Evolutionary conservation across 2,113 vertebrate genomes (phyloP).

Genomic region (Lasiurus borealis): DNA sequence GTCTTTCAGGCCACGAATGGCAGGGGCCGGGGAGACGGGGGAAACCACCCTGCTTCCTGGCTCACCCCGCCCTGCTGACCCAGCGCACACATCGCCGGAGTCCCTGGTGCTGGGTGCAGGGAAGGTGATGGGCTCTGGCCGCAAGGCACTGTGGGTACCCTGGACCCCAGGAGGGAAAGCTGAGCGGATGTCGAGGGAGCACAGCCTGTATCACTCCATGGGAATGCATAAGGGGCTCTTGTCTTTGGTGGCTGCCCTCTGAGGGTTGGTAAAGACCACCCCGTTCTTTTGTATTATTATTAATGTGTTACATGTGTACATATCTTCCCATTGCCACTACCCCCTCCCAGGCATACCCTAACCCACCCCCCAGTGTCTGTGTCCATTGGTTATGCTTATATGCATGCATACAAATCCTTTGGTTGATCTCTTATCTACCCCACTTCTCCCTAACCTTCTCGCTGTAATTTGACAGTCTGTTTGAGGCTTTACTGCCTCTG

Average conservation of each 20-base stretch:
- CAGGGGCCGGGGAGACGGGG: slow-evolving; percentile 19
- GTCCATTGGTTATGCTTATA: too few species aligned
- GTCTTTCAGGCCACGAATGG: slow-evolving; percentile 16
- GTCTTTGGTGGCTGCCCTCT: background rate
- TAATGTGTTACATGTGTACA: too few species aligned
- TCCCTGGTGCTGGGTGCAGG: background rate
- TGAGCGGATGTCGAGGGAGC: rapidly evolving
- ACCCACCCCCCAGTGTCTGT: too few species aligned
- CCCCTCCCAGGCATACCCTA: too few species aligned
- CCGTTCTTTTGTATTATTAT: background rate
- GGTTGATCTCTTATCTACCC: too few species aligned
- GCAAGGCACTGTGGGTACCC: background rate
- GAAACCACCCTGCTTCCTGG: rapidly evolving
- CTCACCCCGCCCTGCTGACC: background rate
- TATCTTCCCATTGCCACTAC: too few species aligned
- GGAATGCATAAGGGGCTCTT: background rate
- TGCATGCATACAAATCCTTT: too few species aligned
- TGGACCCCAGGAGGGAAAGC: background rate
- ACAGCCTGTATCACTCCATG: rapidly evolving
- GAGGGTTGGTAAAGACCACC: background rate
- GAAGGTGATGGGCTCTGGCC: background rate
- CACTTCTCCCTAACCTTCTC: too few species aligned
- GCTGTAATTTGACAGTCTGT: too few species aligned
- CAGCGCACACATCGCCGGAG: background rate
- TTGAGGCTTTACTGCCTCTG: too few species aligned